Conservation (phyloP, 2,113 vertebrate species). For the Oxyruncus cristatus region DNA sequence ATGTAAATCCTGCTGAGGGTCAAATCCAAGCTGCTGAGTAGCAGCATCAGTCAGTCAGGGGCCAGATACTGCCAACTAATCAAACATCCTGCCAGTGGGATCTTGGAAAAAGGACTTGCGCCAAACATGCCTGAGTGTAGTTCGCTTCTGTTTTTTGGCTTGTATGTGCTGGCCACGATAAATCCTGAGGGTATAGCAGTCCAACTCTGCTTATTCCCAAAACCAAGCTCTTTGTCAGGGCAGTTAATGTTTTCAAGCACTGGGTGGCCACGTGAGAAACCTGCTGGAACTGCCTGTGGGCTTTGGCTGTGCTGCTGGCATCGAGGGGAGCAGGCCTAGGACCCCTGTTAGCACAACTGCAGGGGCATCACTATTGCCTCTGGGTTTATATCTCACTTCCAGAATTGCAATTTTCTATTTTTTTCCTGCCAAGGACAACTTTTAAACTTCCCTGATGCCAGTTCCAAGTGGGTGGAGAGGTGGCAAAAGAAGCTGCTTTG, state of each 20-base stretch:
- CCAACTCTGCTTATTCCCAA: not conserved
- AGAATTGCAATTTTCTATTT: not conserved
- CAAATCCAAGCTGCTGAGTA: slow-evolving; percentile 26
- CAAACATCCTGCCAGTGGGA: not conserved
- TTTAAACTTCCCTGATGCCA: not conserved
- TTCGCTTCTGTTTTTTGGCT: not conserved
- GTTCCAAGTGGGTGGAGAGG: not conserved
- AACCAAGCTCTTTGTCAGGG: not conserved
- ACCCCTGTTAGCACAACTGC: not conserved
- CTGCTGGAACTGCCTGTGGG: not conserved
- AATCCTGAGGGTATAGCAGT: not conserved
- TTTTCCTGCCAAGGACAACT: slow-evolving; percentile 11
- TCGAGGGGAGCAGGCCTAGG: not conserved
- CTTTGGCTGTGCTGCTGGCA: fast-evolving
- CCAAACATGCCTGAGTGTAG: not conserved
- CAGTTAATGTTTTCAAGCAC: not conserved
- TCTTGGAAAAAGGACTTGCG: not conserved
- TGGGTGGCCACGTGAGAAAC: not conserved
- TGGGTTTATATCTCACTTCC: not conserved
- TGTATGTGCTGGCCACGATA: not conserved
- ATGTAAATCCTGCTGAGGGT: slow-evolving; percentile 12
- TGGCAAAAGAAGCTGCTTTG: slow-evolving; percentile 15
- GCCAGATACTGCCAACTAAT: not conserved
- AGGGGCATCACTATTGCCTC: not conserved
- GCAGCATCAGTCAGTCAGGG: not conserved